A percentile compares a stretch with the other conserved stretches of the same genome.
Conservation (phyloP, 2,888 invertebrate genomes). For the Stenolophus ochropezus region DNA sequence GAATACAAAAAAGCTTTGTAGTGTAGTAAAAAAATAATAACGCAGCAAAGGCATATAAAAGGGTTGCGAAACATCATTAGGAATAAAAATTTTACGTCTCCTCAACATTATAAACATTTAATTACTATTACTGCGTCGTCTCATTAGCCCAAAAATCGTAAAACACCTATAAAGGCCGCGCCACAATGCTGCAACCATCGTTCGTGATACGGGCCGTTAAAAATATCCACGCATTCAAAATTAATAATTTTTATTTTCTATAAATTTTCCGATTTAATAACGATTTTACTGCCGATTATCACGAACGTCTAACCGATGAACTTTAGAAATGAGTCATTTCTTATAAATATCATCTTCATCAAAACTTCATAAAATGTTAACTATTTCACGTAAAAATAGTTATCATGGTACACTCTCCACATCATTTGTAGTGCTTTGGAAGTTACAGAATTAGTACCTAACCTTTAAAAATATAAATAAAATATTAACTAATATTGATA, state of each 20-base stretch:
- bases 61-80: constrained; percentile 55
- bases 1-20: constrained; percentile 9
- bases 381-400: no score
- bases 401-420: no score
- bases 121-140: constrained; percentile 56
- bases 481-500: no score
- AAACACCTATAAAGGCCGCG: constrained; percentile 37
- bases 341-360: no score
- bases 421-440: no score
- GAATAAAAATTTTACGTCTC: constrained; percentile 53
- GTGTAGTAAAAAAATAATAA: constrained; percentile 23
- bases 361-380: no score
- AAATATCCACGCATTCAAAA: constrained; percentile 38
- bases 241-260: constrained; percentile 51
- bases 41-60: constrained; percentile 18
- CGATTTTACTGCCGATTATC: constrained; percentile 8
- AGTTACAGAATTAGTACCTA: no score
- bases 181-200: constrained; percentile 11
- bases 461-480: no score
- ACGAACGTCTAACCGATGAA: background rate
- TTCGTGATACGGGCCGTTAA: constrained; percentile 29
- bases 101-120: constrained; percentile 55
- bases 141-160: constrained; percentile 58
- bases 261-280: constrained; percentile 44
- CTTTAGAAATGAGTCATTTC: background rate